These are phyloP conservation scores for Drosophila truncata DNA, from an alignment of 1,140 invertebrate species.

Conservation along the genomic window DNA sequence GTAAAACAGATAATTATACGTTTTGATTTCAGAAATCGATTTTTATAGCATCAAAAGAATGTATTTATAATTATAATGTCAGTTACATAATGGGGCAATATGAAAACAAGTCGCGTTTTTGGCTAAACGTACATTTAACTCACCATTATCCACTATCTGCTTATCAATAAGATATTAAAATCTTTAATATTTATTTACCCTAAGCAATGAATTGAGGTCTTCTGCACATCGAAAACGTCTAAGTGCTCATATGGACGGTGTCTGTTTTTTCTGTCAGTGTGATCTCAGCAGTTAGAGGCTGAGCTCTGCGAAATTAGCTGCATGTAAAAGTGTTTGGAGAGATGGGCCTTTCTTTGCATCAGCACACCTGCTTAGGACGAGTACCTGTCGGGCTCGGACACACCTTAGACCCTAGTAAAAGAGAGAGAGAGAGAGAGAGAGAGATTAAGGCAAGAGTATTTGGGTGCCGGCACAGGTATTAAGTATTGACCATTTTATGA, in stretches of 20 bases:
- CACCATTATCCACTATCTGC: too few relatives aligned
- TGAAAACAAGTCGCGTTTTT: background rate
- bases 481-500: slow-evolving; percentile 46
- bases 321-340: slow-evolving; percentile 9
- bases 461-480: slow-evolving; percentile 61
- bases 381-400: slow-evolving; percentile 9
- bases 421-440: slow-evolving; percentile 1
- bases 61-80: too few relatives aligned
- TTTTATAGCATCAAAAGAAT: background rate
- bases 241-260: slow-evolving; percentile 23
- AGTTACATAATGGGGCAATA: background rate
- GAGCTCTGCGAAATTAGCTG: slow-evolving; percentile 8
- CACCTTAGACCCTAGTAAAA: background rate
- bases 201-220: too few relatives aligned
- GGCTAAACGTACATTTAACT: too few relatives aligned
- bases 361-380: background rate
- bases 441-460: slow-evolving; percentile 3
- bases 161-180: too few relatives aligned
- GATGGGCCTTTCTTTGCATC: slow-evolving; percentile 39
- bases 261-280: background rate
- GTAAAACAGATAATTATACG: background rate
- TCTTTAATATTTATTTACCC: too few relatives aligned
- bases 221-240: slow-evolving; percentile 21
- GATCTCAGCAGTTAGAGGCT: slow-evolving; percentile 16
- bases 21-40: too few relatives aligned